Percentiles rank a stretch among this genome's conserved stretches.
phyloP scores from a whole-genome alignment of 2,113 vertebrate genomes.

The Pomatostomus ruficeps region DNA sequence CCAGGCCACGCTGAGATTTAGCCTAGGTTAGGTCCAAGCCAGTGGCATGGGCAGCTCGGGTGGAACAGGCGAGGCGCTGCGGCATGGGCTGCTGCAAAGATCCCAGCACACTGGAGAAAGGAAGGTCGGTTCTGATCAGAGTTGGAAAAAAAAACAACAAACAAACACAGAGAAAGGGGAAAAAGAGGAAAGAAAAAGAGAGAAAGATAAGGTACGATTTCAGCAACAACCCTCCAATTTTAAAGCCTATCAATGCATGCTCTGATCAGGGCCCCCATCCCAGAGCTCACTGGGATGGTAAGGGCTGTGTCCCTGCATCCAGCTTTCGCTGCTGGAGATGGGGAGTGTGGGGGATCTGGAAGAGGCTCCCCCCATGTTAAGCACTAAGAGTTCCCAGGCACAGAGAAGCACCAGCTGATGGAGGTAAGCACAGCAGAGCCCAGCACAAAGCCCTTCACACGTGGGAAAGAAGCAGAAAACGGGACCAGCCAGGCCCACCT shows the following conservation, averaged over 20 bases:
- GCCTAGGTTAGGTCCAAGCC: constrained; percentile 70
- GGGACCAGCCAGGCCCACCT: neutral
- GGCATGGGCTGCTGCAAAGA: constrained; percentile 65
- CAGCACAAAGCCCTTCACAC: neutral
- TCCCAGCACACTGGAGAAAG: constrained; percentile 57
- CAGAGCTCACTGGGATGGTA: neutral
- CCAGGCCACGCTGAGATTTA: constrained; percentile 44
- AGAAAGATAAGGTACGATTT: constrained; percentile 63
- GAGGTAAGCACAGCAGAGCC: neutral
- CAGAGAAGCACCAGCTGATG: fast-evolving
- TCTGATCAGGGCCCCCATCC: neutral
- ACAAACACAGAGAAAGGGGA: neutral
- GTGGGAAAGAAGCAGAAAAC: neutral
- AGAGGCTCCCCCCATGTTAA: neutral
- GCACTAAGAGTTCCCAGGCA: neutral
- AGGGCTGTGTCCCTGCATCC: neutral
- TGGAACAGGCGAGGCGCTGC: neutral
- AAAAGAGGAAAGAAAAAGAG: constrained; percentile 49
- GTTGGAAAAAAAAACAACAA: neutral
- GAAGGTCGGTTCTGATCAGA: constrained; percentile 57
- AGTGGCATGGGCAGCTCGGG: constrained; percentile 32
- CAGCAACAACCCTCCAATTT: neutral
- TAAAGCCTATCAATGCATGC: neutral
- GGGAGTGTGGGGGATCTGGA: neutral
- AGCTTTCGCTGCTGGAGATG: neutral